Evolutionary conservation across 1,140 invertebrate genomes (phyloP).

Genomic region (Cyrtorhinus lividipennis): DNA sequence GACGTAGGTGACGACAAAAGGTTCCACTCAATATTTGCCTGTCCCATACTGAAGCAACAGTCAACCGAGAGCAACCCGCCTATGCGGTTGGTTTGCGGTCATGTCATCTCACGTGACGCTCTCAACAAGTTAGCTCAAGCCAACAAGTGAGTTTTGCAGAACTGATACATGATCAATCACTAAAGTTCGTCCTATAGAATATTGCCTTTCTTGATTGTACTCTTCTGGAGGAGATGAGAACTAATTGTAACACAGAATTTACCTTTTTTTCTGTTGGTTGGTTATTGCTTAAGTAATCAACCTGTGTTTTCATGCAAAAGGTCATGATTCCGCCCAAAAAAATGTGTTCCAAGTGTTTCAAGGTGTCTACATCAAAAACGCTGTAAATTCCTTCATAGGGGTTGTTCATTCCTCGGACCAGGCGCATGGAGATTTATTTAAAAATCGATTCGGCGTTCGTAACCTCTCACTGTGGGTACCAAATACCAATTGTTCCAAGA

Average conservation of each 20-base stretch:
- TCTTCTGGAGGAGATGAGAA: background rate
- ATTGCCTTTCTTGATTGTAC: no score
- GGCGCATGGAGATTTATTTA: no score
- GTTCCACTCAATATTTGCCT: slow-evolving; percentile 97
- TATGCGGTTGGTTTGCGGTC: slow-evolving; percentile 90
- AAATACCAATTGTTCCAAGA: no score
- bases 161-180: no score
- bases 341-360: background rate
- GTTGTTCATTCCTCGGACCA: no score
- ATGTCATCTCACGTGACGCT: slow-evolving; percentile 95
- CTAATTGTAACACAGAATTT: no score
- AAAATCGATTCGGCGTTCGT: no score
- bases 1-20: slow-evolving; percentile 71
- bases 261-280: no score
- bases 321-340: background rate
- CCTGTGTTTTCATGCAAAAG: no score
- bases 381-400: no score
- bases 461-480: no score
- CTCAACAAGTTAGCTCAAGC: slow-evolving; percentile 84
- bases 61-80: slow-evolving; percentile 93
- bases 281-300: no score
- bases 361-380: background rate
- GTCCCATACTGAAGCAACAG: slow-evolving; percentile 93
- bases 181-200: background rate
- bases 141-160: slow-evolving; percentile 58